Evolutionary conservation across 2,113 vertebrate species (phyloP).

Genomic region (Podiceps cristatus): DNA sequence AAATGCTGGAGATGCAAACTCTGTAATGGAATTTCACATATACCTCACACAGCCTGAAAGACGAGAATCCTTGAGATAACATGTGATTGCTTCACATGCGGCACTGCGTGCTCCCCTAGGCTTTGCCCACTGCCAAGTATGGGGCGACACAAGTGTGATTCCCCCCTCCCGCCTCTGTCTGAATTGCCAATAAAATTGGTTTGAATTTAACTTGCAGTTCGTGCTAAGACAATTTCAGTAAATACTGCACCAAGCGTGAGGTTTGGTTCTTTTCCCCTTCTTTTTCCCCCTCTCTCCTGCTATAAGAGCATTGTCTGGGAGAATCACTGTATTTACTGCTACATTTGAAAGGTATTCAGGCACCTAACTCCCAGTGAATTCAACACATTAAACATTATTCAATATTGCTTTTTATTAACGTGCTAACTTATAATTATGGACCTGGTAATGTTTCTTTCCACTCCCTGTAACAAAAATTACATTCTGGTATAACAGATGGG

Average conservation of each 20-base stretch:
- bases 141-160: neutral
- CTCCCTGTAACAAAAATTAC: neutral
- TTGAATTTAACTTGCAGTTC: neutral
- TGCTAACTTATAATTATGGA: neutral
- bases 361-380: neutral
- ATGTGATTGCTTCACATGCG: neutral
- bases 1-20: constrained; percentile 42
- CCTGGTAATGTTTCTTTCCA: neutral
- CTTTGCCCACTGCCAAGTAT: neutral
- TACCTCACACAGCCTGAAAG: constrained; percentile 12
- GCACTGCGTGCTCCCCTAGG: neutral
- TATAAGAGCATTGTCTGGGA: neutral
- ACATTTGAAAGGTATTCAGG: neutral
- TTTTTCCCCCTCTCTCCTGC: rapidly evolving
- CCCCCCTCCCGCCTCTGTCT: neutral
- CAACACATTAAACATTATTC: neutral
- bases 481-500: neutral
- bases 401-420: neutral
- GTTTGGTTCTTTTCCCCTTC: neutral
- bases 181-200: neutral
- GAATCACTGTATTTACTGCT: neutral
- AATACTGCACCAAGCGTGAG: neutral
- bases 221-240: neutral
- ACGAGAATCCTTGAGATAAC: neutral
- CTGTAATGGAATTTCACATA: constrained; percentile 46